phyloP scores from a whole-genome alignment of 37 sponge, comb jelly and placozoan genomes.

The Oscarella lobularis region DNA sequence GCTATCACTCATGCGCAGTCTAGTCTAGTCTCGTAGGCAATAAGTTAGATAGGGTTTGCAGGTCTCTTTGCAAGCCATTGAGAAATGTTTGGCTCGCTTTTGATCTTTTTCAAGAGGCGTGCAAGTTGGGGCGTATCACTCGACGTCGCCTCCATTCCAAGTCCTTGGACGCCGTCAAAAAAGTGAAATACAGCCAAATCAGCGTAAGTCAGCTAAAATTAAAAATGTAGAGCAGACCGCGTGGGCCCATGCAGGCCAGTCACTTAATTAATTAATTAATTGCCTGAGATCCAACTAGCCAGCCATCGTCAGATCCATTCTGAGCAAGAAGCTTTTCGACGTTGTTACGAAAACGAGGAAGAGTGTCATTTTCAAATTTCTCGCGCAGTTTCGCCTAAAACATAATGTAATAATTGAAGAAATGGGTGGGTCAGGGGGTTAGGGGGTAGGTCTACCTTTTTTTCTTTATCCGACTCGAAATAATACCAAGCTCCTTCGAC shows the following conservation, averaged over 20 bases:
- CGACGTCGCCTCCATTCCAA: not conserved
- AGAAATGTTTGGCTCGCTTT: slow-evolving; percentile 20
- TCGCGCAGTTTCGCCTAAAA: slow-evolving; percentile 8
- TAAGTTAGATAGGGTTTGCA: slow-evolving; percentile 4
- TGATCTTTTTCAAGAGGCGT: slow-evolving; percentile 17
- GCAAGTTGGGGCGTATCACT: slow-evolving; percentile 2
- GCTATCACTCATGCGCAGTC: too few relatives aligned
- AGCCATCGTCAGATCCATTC: slow-evolving; percentile 12
- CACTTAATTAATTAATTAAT: not conserved
- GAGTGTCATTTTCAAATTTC: not conserved
- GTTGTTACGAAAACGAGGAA: slow-evolving; percentile 19
- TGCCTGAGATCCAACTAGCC: slow-evolving; percentile 34
- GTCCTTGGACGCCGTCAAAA: not conserved
- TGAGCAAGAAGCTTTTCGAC: slow-evolving; percentile 7
- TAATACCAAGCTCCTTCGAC: too few relatives aligned
- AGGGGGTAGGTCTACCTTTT: too few relatives aligned
- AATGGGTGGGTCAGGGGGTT: too few relatives aligned
- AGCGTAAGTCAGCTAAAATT: not conserved
- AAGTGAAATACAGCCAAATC: not conserved
- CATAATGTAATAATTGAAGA: not conserved
- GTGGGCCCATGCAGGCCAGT: too few relatives aligned
- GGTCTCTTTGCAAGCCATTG: slow-evolving; percentile 21
- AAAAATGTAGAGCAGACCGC: too few relatives aligned
- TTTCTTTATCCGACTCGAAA: too few relatives aligned
- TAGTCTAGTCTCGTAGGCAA: too few relatives aligned